These are phyloP conservation scores for Bufotes viridis DNA, from an alignment of 2,797 vertebrate species.

Conservation along the genomic window DNA sequence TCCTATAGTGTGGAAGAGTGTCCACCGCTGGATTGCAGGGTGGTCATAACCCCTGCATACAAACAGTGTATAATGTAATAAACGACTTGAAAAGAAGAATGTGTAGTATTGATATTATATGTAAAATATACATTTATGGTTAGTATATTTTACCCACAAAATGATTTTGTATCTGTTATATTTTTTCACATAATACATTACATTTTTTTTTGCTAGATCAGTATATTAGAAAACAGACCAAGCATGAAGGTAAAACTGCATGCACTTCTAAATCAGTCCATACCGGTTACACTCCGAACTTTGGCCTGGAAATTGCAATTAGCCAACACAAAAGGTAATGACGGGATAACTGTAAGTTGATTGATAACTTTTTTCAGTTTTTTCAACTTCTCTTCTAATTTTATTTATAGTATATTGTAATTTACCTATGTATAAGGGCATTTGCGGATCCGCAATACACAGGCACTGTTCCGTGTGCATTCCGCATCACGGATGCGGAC, in stretches of 20 bases:
- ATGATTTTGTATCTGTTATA: neutral
- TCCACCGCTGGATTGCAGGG: too few relatives aligned
- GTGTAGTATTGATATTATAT: too few relatives aligned
- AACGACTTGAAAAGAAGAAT: too few relatives aligned
- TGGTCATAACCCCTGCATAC: too few relatives aligned
- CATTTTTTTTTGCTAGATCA: constrained; percentile 36
- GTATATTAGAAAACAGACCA: constrained; percentile 59
- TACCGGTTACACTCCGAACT: constrained; percentile 60
- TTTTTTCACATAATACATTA: neutral
- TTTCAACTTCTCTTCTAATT: neutral
- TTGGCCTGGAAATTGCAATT: constrained; percentile 63
- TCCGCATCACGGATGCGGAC: too few relatives aligned
- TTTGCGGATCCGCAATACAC: too few relatives aligned
- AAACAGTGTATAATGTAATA: too few relatives aligned
- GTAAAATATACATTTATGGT: neutral
- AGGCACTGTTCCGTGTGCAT: too few relatives aligned
- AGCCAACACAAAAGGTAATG: constrained; percentile 62
- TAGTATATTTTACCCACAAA: neutral
- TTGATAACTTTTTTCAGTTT: neutral
- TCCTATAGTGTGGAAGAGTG: too few relatives aligned
- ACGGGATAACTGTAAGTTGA: neutral
- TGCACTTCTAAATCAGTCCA: constrained; percentile 62
- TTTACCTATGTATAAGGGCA: too few relatives aligned
- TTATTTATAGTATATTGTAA: neutral
- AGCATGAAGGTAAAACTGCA: constrained; percentile 60